These are phyloP conservation scores for Petrophora chlorosata DNA, from an alignment of 2,888 invertebrate genomes.

Conservation along the genomic window DNA sequence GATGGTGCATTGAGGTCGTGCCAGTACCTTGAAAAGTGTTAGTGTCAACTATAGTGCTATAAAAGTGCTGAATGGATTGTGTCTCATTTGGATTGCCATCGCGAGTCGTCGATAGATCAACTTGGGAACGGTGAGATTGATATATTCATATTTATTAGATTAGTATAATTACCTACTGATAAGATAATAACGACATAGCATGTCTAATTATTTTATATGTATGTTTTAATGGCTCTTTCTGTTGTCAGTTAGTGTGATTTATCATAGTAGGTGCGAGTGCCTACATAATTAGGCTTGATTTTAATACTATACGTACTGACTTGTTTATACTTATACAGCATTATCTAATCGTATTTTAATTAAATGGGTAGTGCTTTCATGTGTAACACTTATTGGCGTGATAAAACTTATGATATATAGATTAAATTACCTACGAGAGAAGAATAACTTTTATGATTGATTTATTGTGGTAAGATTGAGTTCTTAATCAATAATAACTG, in stretches of 20 bases:
- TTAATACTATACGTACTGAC: not conserved
- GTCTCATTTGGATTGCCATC: constrained; percentile 79
- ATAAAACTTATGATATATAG: constrained; percentile 15
- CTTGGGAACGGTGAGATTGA: constrained; percentile 75
- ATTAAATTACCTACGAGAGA: too few species aligned
- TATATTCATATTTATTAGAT: constrained; percentile 7
- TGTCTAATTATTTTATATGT: constrained; percentile 7
- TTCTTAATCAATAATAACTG: too few species aligned
- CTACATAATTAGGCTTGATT: not conserved
- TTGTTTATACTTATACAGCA: not conserved
- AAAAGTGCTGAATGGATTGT: constrained; percentile 80
- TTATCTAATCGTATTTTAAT: constrained; percentile 34
- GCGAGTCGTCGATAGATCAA: constrained; percentile 76
- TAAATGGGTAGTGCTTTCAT: constrained; percentile 28
- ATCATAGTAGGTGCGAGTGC: too few species aligned
- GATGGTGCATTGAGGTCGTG: constrained; percentile 77
- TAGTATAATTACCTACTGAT: constrained; percentile 20
- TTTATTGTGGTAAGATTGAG: too few species aligned
- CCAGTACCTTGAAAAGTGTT: constrained; percentile 68
- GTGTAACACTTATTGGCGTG: constrained; percentile 25
- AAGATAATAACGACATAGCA: constrained; percentile 15
- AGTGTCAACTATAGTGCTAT: constrained; percentile 77
- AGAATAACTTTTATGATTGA: too few species aligned
- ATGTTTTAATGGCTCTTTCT: constrained; percentile 4
- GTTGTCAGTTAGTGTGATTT: not conserved